These are phyloP conservation scores for Drosophila quinaria DNA, from an alignment of 2,888 invertebrate species.

Conservation along the genomic window DNA sequence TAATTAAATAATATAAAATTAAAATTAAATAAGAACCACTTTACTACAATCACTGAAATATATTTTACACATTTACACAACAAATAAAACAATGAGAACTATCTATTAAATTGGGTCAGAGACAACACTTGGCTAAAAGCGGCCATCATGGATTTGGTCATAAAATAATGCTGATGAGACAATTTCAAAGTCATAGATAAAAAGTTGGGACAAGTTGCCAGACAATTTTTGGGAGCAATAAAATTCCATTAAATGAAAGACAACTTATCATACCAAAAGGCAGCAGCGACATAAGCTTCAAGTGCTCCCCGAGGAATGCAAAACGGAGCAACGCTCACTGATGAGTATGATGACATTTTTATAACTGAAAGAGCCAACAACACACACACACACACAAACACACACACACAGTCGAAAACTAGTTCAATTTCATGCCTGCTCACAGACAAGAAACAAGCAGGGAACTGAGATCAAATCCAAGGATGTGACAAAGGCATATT, in stretches of 20 bases:
- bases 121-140: background rate
- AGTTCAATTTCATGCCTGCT: constrained; percentile 48
- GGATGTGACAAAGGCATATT: constrained; percentile 58
- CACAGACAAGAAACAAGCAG: constrained; percentile 11
- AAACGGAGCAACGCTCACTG: constrained; percentile 60
- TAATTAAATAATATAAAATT: too few species aligned
- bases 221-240: constrained; percentile 35
- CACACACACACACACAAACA: constrained; percentile 16
- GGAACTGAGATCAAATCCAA: constrained; percentile 40
- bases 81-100: background rate
- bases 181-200: constrained; percentile 36
- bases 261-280: constrained; percentile 43
- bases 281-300: constrained; percentile 21
- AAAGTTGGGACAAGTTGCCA: constrained; percentile 40
- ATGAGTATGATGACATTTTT: constrained; percentile 75
- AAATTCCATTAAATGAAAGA: constrained; percentile 59
- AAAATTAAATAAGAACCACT: too few species aligned
- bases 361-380: constrained; percentile 57
- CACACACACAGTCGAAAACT: constrained; percentile 26
- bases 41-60: too few species aligned
- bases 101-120: constrained; percentile 8
- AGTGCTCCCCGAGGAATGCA: constrained; percentile 65
- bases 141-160: constrained; percentile 23
- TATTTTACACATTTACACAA: background rate
- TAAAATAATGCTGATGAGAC: constrained; percentile 54